These are phyloP conservation scores for Columba janthina DNA, from an alignment of 2,113 vertebrate species.

Conservation along the genomic window DNA sequence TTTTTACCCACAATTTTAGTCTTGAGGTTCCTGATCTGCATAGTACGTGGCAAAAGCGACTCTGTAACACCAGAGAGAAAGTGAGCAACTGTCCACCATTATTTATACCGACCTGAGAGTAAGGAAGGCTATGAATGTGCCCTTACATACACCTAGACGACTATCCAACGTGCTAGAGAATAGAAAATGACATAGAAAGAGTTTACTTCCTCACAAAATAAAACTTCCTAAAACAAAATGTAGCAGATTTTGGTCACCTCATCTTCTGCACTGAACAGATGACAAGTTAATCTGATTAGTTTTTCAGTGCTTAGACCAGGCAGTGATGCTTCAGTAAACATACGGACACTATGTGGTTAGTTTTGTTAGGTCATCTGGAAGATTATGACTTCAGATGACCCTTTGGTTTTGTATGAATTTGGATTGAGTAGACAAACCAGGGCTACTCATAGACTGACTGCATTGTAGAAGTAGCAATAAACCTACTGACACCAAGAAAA, in stretches of 20 bases:
- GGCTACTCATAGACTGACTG: neutral
- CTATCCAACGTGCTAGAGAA: neutral
- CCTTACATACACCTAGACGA: neutral
- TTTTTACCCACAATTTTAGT: neutral
- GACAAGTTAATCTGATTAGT: neutral
- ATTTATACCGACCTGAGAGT: neutral
- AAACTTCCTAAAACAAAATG: neutral
- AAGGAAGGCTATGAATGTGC: neutral
- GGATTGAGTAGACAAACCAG: neutral
- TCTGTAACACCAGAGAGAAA: neutral
- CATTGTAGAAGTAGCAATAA: neutral
- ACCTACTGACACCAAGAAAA: slow-evolving; percentile 3
- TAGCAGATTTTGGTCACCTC: neutral
- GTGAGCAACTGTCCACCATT: neutral
- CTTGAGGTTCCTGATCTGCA: neutral
- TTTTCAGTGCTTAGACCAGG: neutral
- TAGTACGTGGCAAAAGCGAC: neutral
- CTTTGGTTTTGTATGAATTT: neutral
- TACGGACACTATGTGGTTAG: neutral
- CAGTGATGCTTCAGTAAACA: neutral
- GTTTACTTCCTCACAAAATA: neutral
- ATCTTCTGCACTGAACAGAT: neutral
- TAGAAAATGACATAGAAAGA: neutral
- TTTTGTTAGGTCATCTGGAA: neutral
- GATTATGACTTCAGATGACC: neutral